Percentiles rank a stretch among this genome's conserved stretches.
Conservation (phyloP, 2,797 vertebrate species). For the Delichon dasypus region DNA sequence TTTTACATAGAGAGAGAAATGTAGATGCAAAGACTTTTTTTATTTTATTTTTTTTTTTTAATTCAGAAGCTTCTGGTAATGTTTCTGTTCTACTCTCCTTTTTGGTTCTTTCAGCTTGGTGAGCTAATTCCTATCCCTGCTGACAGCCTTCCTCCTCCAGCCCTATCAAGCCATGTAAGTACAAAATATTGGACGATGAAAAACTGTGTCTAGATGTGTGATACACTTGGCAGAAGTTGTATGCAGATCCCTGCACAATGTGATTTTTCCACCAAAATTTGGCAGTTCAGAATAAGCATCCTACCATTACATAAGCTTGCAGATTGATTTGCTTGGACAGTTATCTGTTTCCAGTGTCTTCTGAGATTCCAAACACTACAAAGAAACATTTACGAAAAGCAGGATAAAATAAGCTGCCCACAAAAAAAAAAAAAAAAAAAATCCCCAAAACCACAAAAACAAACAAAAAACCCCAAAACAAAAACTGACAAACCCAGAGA, state of each 20-base stretch:
- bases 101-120: conserved; percentile 82
- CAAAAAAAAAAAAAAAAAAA: not conserved
- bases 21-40: not conserved
- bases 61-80: not conserved
- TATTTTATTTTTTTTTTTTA: not conserved
- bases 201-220: not conserved
- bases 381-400: not conserved
- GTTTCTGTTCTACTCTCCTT: not conserved
- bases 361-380: not conserved
- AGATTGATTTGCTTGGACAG: not conserved
- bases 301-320: not conserved
- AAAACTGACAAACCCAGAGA: not conserved
- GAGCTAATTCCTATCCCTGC: conserved; percentile 83
- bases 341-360: not conserved
- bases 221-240: not conserved
- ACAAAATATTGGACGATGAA: not conserved
- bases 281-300: not conserved
- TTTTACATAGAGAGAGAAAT: not conserved
- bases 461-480: not conserved
- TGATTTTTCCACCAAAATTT: not conserved
- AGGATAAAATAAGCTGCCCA: not conserved
- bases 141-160: conserved; percentile 77
- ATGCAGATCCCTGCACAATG: not conserved
- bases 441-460: too few relatives aligned
- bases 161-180: conserved; percentile 81